These are phyloP conservation scores for Trichonephila clavata DNA, from an alignment of 1,140 invertebrate genomes.

Conservation along the genomic window DNA sequence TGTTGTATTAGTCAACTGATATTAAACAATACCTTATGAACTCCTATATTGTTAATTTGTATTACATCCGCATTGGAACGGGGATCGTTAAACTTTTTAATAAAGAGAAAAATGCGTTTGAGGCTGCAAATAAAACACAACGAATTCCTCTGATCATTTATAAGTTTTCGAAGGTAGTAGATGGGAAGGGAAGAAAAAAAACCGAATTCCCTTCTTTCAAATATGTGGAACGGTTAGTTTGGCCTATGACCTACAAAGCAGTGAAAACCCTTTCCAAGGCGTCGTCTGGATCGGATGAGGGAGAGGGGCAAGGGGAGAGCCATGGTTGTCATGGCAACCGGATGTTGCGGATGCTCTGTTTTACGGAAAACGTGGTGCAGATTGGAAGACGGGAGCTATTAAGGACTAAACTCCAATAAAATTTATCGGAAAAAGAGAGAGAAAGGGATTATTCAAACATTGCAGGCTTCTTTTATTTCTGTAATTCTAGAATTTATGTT, in stretches of 20 bases:
- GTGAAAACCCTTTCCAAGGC: constrained; percentile 52
- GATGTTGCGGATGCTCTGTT: constrained; percentile 75
- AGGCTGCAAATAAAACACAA: constrained; percentile 6
- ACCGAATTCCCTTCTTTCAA: constrained; percentile 7
- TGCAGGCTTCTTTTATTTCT: background rate
- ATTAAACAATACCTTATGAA: too few species aligned
- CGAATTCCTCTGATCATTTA: constrained; percentile 1
- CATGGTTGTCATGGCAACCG: constrained; percentile 57
- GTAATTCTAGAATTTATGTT: background rate
- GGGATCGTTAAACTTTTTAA: background rate
- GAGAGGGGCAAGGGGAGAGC: background rate
- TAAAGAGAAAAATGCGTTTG: background rate
- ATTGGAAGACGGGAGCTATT: constrained; percentile 60
- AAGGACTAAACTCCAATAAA: constrained; percentile 60
- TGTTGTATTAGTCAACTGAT: too few species aligned
- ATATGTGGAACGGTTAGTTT: constrained; percentile 56
- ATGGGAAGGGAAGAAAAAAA: background rate
- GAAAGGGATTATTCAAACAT: constrained; percentile 1
- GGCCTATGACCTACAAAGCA: constrained; percentile 73
- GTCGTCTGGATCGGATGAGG: background rate
- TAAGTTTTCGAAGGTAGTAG: constrained; percentile 22
- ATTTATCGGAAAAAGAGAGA: constrained; percentile 24
- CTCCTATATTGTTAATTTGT: background rate
- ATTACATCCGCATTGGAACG: background rate
- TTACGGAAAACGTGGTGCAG: constrained; percentile 66